phyloP scores from a whole-genome alignment of 2,113 vertebrate genomes.

The Canis aureus region DNA sequence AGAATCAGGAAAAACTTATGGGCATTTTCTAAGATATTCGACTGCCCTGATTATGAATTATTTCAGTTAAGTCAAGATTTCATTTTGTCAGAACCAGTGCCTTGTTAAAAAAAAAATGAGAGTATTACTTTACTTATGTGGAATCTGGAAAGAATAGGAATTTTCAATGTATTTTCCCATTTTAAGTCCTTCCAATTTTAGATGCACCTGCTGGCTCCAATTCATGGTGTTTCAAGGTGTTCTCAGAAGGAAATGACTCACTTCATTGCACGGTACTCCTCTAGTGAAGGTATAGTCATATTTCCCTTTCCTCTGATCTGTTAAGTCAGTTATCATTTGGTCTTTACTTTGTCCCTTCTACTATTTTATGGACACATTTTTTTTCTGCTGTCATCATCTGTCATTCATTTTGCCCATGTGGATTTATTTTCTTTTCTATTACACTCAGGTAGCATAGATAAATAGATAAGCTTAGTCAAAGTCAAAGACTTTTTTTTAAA shows the following conservation, averaged over 20 bases:
- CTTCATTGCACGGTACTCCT: neutral
- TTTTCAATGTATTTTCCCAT: neutral
- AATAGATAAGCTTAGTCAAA: neutral
- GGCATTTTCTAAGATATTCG: slow-evolving; percentile 15
- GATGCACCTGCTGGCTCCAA: neutral
- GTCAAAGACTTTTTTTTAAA: neutral
- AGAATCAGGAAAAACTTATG: neutral
- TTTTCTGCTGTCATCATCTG: neutral
- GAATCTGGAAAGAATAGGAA: neutral
- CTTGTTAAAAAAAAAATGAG: slow-evolving; percentile 40
- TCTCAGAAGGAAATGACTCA: neutral
- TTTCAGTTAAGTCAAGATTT: slow-evolving; percentile 6
- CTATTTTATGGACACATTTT: neutral
- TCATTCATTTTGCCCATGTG: neutral
- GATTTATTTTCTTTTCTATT: neutral
- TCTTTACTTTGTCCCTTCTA: neutral
- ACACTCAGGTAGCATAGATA: neutral
- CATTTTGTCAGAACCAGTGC: slow-evolving; percentile 40
- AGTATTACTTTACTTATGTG: neutral
- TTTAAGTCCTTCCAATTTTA: neutral
- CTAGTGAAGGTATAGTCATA: neutral
- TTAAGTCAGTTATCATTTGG: neutral
- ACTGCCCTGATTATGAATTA: neutral
- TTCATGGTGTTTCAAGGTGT: neutral
- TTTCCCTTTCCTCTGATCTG: neutral